Evolutionary conservation across 1,140 invertebrate species (phyloP), one percentile per base, ranked within the genome.

Genomic region (Myzus persicae): DNA sequence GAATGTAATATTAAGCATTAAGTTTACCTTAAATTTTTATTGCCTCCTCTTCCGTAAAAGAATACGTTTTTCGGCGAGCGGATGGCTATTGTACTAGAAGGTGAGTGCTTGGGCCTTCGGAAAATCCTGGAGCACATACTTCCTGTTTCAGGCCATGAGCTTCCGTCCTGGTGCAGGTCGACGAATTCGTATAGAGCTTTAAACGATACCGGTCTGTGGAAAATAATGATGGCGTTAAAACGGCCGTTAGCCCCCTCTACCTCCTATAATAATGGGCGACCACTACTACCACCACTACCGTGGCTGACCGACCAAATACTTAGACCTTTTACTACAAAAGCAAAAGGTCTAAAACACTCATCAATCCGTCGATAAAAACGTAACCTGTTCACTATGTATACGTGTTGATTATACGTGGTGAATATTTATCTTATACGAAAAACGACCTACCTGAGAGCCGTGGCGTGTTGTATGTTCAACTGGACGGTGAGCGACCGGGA

Each of bases 141-240:
- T 20, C 94, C 96, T 0, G 97, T 97, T 95, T 96, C 97, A 0
- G 96, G 96, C 95, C 96, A 97, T 0, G 96, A 96, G 92, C 98
- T 96, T 0, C 98, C 98, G 94, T 98, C 97, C 95, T 98, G 97
- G 93, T 97, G 97, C 6, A 98, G 95, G 95, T 98, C 97, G 20
- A 98, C 98, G 94, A 98, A 98, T 95, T 98, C 98, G 95, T 98
- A 98, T n/a, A 98, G 96, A 0, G 98, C 96, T 94, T 97, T 97
- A 94, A 98, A 98, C 94, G 97, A 97, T 26, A 98, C 96, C 0
- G 97, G 97, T 93, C 97, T 97, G 95, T 54, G 96, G 24, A 54
- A 44, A 14, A 85, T 76, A 76, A 76, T 76, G 59, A 14, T 18
- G 3, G 59, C 14, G 59, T 76, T 4, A 76, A 76, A n/a, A 76